Conservation (phyloP, 2,113 vertebrate genomes). For the Entomyzon cyanotis region DNA sequence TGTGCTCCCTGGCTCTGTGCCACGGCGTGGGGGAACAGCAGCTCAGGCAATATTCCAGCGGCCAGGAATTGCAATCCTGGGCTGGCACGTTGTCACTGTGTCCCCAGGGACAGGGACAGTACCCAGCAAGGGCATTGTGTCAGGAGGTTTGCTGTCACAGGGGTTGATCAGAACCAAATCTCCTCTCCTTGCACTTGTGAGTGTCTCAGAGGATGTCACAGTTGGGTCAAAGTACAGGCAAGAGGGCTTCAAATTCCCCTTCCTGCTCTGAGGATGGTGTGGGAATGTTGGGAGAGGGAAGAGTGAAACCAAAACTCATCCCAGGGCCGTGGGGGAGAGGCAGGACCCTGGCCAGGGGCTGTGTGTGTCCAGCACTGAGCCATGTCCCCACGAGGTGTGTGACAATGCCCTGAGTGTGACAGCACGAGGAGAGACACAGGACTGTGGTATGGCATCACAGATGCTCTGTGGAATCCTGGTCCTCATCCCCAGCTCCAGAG, state of each 20-base stretch:
- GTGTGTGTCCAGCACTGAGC: background rate
- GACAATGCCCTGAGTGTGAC: background rate
- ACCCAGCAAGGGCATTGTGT: fast-evolving
- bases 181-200: background rate
- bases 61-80: background rate
- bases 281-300: background rate
- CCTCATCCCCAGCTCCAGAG: background rate
- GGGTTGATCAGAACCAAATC: background rate
- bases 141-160: background rate
- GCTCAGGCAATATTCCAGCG: background rate
- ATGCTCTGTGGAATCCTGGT: fast-evolving
- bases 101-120: background rate
- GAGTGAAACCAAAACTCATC: background rate
- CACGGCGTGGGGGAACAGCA: background rate
- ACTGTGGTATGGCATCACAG: fast-evolving
- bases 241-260: background rate
- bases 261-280: fast-evolving
- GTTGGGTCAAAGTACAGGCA: background rate
- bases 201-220: background rate
- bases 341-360: background rate
- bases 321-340: background rate
- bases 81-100: fast-evolving
- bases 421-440: fast-evolving
- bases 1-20: background rate
- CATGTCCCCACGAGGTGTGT: fast-evolving